Percentiles rank a stretch among this genome's conserved stretches.
Evolutionary conservation across 2,888 invertebrate species (phyloP).

Genomic region (Poecilus cupreus): DNA sequence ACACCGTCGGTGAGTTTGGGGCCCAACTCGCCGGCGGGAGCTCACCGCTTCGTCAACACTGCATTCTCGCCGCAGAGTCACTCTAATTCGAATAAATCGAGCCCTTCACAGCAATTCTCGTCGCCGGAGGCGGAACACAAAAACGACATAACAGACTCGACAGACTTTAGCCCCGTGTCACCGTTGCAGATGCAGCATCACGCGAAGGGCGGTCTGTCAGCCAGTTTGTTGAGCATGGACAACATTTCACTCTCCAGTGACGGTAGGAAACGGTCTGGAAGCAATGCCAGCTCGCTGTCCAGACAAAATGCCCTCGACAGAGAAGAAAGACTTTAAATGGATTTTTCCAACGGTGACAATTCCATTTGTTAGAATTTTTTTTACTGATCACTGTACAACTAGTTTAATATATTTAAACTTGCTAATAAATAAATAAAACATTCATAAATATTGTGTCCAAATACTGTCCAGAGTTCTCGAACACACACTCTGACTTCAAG

Average conservation of each 20-base stretch:
- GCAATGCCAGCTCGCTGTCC: not conserved
- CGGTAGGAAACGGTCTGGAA: not conserved
- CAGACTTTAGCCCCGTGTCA: conserved; percentile 56
- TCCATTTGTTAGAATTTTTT: no score
- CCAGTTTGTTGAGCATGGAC: not conserved
- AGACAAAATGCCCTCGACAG: not conserved
- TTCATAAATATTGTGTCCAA: no score
- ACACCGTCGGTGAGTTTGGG: conserved; percentile 63
- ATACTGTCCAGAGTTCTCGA: no score
- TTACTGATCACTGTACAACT: no score
- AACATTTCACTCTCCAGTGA: not conserved
- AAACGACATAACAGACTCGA: conserved; percentile 53
- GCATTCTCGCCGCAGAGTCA: conserved; percentile 61
- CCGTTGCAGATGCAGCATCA: not conserved
- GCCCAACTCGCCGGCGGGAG: no score
- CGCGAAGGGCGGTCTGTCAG: not conserved
- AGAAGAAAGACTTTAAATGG: no score
- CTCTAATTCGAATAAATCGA: conserved; percentile 66
- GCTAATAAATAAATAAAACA: no score
- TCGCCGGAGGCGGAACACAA: conserved; percentile 51
- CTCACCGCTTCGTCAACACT: conserved; percentile 63
- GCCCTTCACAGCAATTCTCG: conserved; percentile 63
- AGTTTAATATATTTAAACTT: no score
- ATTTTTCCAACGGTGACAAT: no score
- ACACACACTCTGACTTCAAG: no score